Evolutionary conservation across 2,113 vertebrate species (phyloP), one percentile per base, ranked within the genome.

Genomic region (Podarcis muralis): DNA sequence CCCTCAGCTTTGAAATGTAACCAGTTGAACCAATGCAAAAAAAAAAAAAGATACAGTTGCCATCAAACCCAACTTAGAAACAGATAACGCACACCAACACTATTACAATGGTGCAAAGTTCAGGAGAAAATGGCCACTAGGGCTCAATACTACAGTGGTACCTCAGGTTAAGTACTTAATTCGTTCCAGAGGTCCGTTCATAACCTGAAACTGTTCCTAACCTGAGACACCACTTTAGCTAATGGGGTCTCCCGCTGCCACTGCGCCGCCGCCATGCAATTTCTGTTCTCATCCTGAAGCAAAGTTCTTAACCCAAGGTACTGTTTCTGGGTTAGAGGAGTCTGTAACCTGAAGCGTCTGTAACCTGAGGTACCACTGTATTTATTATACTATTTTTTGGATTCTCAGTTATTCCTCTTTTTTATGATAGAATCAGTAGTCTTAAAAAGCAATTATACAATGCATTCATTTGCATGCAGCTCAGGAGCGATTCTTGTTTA

Each of bases 331-430:
- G 40, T 43, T 43, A 43, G 40, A 43, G 40, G 40, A 43, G 40
- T 43, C 40, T 43, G 40, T 43, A 43, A 43, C 40, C 40, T 43
- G 40, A 43, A 43, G 40, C 40, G 6, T 43, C 40, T 43, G 40
- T 43, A 43, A 43, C 40, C 40, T 6, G 6, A 43, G 40, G 6
- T 43, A 43, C 40, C 40, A 43, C 40, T 43, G 40, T 43, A 37
- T 75, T 6, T 75, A 75, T 75, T 75, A 15, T 91, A 92, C 82
- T 92, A 79, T 90, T 92, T 92, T 89, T 89, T 90, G 35, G 74
- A 75, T 75, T 75, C 13, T 7, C 7, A 37, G 18, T 75, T 35
- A 12, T 83, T 92, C 91, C 65, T 83, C 87, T 89, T 93, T 95
- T 89, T 91, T 88, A 12, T 81, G n/a, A 0, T 5, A 62, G n/a